Evolutionary conservation across 2,113 vertebrate genomes (phyloP).

Genomic region (Lampris megalopsis): DNA sequence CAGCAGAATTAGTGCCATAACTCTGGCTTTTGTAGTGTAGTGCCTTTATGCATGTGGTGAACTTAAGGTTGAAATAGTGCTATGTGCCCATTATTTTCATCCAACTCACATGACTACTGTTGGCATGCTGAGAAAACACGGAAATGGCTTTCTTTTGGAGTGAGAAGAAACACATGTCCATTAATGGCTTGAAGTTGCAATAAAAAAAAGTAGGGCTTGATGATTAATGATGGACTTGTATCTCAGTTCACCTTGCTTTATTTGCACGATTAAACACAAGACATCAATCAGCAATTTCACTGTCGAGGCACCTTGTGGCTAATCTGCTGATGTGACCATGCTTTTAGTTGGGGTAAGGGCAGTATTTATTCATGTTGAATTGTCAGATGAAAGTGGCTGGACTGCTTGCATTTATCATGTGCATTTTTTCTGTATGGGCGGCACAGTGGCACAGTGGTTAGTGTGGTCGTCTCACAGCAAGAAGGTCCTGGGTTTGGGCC

Average conservation of each 20-base stretch:
- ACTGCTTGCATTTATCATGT: slow-evolving; percentile 10
- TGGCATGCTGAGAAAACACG: neutral
- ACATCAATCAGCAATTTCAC: slow-evolving; percentile 69
- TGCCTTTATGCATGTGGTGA: neutral
- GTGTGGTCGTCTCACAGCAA: too few species aligned
- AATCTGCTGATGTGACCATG: slow-evolving; percentile 64
- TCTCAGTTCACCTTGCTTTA: slow-evolving; percentile 53
- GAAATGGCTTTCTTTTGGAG: slow-evolving; percentile 7
- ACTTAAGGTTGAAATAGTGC: slow-evolving; percentile 9
- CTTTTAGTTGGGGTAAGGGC: slow-evolving; percentile 45
- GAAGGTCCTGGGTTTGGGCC: too few species aligned
- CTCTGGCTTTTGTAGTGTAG: neutral
- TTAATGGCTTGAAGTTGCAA: slow-evolving; percentile 45
- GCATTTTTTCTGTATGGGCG: neutral
- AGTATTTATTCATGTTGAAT: slow-evolving; percentile 44
- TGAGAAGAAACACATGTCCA: neutral
- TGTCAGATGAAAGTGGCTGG: slow-evolving; percentile 32
- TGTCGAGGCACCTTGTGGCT: slow-evolving; percentile 49
- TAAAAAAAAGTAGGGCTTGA: slow-evolving; percentile 12
- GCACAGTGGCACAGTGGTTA: too few species aligned
- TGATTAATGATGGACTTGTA: slow-evolving; percentile 54
- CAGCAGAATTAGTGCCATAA: neutral
- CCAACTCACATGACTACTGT: slow-evolving; percentile 1
- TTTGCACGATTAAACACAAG: slow-evolving; percentile 50
- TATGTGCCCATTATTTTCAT: neutral